Percentiles rank a stretch among this genome's conserved stretches.
Conservation (phyloP, 1,140 invertebrate species). For the Bombus waltoni region DNA sequence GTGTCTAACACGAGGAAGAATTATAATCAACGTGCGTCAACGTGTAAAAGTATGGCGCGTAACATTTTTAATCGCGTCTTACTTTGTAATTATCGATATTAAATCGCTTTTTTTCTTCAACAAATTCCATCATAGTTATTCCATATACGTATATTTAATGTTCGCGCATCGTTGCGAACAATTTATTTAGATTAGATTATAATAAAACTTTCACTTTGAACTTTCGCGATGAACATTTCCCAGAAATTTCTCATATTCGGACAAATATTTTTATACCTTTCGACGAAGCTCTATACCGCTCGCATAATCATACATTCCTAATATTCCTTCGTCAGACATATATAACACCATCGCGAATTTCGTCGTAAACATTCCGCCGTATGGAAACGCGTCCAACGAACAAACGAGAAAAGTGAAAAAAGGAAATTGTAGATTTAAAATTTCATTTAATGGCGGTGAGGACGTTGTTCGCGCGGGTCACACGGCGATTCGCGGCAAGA, state of each 20-base stretch:
- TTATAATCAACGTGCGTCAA: no score
- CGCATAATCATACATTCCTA: accelerated
- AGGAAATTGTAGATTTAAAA: slow-evolving; percentile 3
- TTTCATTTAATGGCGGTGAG: slow-evolving; percentile 27
- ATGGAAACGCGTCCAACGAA: background rate
- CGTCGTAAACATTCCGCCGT: background rate
- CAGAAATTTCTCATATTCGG: background rate
- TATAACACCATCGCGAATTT: background rate
- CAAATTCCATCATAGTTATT: no score
- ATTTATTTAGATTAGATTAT: no score
- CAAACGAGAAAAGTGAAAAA: no score
- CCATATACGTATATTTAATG: no score
- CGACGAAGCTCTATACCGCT: background rate
- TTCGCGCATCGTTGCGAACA: no score
- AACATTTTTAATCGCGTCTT: no score
- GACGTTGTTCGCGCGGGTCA: background rate
- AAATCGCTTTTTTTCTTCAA: no score
- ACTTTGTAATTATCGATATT: no score
- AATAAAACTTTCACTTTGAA: no score
- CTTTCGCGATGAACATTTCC: background rate
- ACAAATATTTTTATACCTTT: background rate
- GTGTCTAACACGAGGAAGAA: no score
- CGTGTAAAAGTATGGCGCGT: no score
- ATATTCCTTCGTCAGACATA: background rate
- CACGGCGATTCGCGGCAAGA: background rate